These are phyloP conservation scores for Paracyclopina nana DNA, from an alignment of 1,140 invertebrate species.

Conservation along the genomic window DNA sequence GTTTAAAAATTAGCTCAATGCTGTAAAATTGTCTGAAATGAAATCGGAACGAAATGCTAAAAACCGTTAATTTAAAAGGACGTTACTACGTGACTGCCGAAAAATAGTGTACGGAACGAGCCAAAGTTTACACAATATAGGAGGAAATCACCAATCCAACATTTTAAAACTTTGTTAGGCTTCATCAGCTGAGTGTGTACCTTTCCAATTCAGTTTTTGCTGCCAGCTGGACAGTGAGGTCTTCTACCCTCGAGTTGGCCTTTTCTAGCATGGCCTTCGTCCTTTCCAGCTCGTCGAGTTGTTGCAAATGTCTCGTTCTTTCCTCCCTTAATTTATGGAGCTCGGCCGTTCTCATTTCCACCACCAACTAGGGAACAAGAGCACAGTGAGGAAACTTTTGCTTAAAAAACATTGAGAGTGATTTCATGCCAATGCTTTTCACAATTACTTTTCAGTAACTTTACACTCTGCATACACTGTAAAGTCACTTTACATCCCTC, in stretches of 20 bases:
- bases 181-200: not conserved
- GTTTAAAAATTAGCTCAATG: no score
- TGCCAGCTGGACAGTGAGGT: slow-evolving; percentile 3
- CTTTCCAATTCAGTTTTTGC: slow-evolving; percentile 4
- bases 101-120: no score
- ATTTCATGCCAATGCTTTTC: not conserved
- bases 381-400: not conserved
- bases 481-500: not conserved
- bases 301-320: slow-evolving; percentile 1
- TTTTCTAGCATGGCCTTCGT: not conserved
- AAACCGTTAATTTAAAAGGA: no score
- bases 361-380: slow-evolving; percentile 10
- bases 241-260: slow-evolving; percentile 4
- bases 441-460: not conserved
- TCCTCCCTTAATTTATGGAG: slow-evolving; percentile 9
- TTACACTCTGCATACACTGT: not conserved
- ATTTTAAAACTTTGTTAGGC: not conserved
- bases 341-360: slow-evolving; percentile 10
- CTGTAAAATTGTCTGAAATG: no score
- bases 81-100: no score
- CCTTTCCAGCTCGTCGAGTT: slow-evolving; percentile 8
- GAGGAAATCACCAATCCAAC: no score
- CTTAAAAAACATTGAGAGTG: not conserved
- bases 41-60: no score
- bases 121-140: no score